phyloP scores from a whole-genome alignment of 2,797 vertebrate species.

The Cynopterus sphinx region DNA sequence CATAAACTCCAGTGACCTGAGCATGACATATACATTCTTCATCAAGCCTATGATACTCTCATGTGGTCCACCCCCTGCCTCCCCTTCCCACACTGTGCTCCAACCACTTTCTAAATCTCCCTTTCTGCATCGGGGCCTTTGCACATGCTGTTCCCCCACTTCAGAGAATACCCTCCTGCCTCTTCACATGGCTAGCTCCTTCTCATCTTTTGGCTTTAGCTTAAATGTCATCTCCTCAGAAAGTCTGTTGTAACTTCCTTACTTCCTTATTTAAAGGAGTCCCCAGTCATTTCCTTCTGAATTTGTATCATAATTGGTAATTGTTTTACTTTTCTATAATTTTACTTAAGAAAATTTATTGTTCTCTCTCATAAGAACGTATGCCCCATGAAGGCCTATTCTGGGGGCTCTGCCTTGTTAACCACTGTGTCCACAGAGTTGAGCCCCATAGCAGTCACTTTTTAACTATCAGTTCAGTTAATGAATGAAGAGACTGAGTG shows the following conservation, averaged over 20 bases:
- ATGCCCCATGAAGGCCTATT: not conserved
- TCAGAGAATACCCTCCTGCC: not conserved
- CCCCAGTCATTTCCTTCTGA: conserved; percentile 26
- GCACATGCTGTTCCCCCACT: not conserved
- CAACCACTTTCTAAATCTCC: not conserved
- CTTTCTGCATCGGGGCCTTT: conserved; percentile 20
- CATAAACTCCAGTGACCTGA: not conserved
- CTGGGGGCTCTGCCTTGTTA: not conserved
- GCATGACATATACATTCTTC: not conserved
- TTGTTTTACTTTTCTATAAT: conserved; percentile 19
- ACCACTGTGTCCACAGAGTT: not conserved
- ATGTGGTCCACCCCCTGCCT: not conserved
- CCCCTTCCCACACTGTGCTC: fast-evolving
- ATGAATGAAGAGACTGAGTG: conserved; percentile 30
- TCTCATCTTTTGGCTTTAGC: not conserved
- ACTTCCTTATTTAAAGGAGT: conserved; percentile 1
- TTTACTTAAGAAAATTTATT: not conserved
- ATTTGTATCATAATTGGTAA: conserved; percentile 31
- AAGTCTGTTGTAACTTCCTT: not conserved
- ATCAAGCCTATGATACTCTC: not conserved
- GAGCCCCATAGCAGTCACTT: not conserved
- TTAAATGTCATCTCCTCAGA: not conserved
- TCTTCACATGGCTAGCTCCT: not conserved
- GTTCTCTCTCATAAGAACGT: not conserved
- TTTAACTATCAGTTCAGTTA: not conserved